Conservation (phyloP, 2,113 vertebrate species). For the Brachirus orientalis region DNA sequence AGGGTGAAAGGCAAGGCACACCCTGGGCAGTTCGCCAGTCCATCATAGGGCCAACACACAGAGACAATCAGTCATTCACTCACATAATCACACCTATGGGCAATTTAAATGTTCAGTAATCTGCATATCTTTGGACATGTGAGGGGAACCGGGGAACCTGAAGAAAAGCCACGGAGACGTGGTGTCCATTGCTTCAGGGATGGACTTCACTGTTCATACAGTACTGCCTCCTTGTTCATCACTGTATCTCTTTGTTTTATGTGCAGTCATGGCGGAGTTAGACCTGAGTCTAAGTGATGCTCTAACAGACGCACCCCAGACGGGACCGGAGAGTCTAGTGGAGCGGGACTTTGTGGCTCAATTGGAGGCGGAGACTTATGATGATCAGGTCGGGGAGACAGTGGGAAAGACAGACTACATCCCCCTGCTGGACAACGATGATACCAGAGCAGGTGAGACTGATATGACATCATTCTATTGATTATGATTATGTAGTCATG, state of each 20-base stretch:
- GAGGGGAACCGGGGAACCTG: no score
- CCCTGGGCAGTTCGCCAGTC: no score
- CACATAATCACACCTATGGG: no score
- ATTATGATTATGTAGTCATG: not conserved
- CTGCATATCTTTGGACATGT: no score
- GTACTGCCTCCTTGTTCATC: not conserved
- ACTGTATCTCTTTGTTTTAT: conserved; percentile 11
- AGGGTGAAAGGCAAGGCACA: no score
- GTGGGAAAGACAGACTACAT: conserved; percentile 92
- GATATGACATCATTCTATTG: not conserved
- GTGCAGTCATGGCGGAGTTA: conserved; percentile 79
- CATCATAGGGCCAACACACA: no score
- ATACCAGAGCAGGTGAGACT: conserved; percentile 70
- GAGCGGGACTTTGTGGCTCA: conserved; percentile 91
- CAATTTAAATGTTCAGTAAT: no score
- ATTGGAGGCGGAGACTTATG: conserved; percentile 90
- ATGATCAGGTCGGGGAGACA: conserved; percentile 91
- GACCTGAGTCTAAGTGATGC: conserved; percentile 94
- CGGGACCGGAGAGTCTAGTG: conserved; percentile 83
- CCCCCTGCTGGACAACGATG: conserved; percentile 89
- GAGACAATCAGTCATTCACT: no score
- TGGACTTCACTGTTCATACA: no score
- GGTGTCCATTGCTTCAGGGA: no score
- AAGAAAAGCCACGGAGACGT: no score
- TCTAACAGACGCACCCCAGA: conserved; percentile 84